Base-by-base conservation (phyloP, 2,797 vertebrate genomes). In the Pyrocephalus nanus region DNA sequence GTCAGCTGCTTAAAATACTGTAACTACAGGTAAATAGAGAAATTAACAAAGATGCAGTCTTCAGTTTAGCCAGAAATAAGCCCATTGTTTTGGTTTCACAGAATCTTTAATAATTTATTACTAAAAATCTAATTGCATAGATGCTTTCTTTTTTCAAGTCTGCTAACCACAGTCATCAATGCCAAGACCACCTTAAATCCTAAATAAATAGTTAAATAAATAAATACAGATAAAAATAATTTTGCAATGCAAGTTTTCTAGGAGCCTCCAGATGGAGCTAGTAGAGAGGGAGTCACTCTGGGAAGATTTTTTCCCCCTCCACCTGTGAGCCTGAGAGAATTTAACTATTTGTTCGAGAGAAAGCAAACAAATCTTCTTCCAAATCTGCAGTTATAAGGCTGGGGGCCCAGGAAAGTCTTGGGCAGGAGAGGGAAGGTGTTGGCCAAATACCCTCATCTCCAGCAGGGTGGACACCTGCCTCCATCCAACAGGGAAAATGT, bases 231-330 rank as follows among this genome's bases (percentile, higher is more conserved):
- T 13, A 4, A 23, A 57, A 34, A 16, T 20, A 18, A 11, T 50
- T 71, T 75, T 21, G 34, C 57, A 38, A 19, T 3, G 62, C 62
- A 74, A 11, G 19, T n/a, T 65, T 66, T 86, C 51, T 67, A 42
- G 5, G 19, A 76, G 55, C 92, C 92, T 96, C 91, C 91, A 96
- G 96, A 23, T 95, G 87, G 95, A 93, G 94, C 95, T 90, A 85
- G 61, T 6, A 62, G 72, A 95, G 87, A 91, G 42, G 42, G 32
- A 88, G 72, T 83, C 43, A 60, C 45, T 25, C 4, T 4, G 7
- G 16, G 48, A 82, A 73, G 47, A 42, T 8, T 30, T 50, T 43
- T 40, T 26, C 4, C 26, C 32, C 34, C 11, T 92, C 51, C 47
- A 4, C 12, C 17, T 43, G 7, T 16, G 20, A 79, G 32, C 43